A percentile compares a stretch with the other conserved stretches of the same genome.
These are phyloP conservation scores for Arbacia lixula DNA, from an alignment of 53 echinoderm and acorn worm genomes.

Conservation along the genomic window DNA sequence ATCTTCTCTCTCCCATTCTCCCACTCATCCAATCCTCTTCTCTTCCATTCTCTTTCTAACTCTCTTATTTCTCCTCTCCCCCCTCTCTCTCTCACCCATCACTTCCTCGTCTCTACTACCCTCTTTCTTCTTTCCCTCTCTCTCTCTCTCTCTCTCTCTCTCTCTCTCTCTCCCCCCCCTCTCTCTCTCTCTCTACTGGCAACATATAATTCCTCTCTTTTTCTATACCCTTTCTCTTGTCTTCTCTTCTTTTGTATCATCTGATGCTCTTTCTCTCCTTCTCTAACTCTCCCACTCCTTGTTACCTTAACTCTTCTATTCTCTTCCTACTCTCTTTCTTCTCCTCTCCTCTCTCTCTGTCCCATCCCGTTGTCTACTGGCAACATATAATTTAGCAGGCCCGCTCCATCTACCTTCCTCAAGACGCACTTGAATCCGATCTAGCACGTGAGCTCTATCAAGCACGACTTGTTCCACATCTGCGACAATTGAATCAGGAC, in stretches of 20 bases:
- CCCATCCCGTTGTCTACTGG: too few relatives aligned
- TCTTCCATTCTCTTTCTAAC: not conserved
- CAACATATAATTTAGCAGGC: too few relatives aligned
- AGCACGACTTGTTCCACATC: conserved; percentile 47
- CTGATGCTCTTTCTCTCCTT: too few relatives aligned
- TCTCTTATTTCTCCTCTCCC: not conserved
- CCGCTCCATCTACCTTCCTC: conserved; percentile 6
- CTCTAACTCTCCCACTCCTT: not conserved
- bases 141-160: not conserved
- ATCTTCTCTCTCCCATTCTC: too few relatives aligned
- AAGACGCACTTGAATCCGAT: conserved; percentile 43
- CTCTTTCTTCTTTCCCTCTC: not conserved
- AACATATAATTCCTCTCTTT: not conserved
- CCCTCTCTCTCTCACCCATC: too few relatives aligned
- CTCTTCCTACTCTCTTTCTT: not conserved
- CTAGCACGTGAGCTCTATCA: conserved; percentile 30
- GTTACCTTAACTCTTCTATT: too few relatives aligned
- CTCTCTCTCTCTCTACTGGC: not conserved
- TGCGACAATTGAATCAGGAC: conserved; percentile 46
- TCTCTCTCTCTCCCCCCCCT: not conserved
- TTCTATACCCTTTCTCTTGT: not conserved
- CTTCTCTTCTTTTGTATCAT: too few relatives aligned
- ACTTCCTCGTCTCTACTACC: too few relatives aligned
- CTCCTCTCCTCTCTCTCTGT: not conserved
- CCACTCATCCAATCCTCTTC: not conserved